A percentile compares a stretch with the other conserved stretches of the same genome.
phyloP scores from a whole-genome alignment of 1,140 invertebrate species.

The Scylla paramamosain region DNA sequence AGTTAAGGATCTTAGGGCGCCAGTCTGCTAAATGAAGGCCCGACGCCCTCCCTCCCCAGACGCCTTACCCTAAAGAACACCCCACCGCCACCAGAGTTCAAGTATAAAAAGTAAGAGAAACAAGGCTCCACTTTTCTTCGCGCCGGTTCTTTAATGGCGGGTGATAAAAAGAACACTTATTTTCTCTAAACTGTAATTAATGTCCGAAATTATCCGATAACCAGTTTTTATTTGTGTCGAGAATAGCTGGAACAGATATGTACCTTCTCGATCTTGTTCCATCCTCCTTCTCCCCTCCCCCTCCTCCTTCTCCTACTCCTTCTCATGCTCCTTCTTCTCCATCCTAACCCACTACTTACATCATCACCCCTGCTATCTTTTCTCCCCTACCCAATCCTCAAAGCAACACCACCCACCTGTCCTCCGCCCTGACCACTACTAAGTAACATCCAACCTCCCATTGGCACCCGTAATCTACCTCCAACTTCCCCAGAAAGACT shows the following conservation, averaged over 20 bases:
- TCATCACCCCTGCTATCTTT: not conserved
- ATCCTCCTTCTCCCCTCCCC: not conserved
- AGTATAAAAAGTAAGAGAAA: not conserved
- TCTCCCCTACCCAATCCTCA: not conserved
- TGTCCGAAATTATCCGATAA: constrained; percentile 22
- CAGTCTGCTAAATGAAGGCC: not conserved
- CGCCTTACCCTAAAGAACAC: not conserved
- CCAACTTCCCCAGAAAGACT: not conserved
- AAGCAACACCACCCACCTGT: no score
- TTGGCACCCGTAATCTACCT: no score
- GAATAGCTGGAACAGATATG: not conserved
- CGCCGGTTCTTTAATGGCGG: not conserved
- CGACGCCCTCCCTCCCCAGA: not conserved
- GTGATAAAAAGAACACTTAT: not conserved
- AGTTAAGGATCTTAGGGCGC: not conserved
- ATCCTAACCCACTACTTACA: not conserved
- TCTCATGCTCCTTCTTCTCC: not conserved
- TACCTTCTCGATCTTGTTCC: not conserved
- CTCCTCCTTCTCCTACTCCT: no score
- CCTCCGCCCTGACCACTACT: no score
- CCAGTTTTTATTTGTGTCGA: constrained; percentile 12
- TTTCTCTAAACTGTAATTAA: not conserved
- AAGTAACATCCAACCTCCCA: no score
- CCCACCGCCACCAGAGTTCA: not conserved
- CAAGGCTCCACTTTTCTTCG: not conserved